Base-by-base conservation (phyloP, 2,888 invertebrate species). In the Campopleginae sp. region DNA sequence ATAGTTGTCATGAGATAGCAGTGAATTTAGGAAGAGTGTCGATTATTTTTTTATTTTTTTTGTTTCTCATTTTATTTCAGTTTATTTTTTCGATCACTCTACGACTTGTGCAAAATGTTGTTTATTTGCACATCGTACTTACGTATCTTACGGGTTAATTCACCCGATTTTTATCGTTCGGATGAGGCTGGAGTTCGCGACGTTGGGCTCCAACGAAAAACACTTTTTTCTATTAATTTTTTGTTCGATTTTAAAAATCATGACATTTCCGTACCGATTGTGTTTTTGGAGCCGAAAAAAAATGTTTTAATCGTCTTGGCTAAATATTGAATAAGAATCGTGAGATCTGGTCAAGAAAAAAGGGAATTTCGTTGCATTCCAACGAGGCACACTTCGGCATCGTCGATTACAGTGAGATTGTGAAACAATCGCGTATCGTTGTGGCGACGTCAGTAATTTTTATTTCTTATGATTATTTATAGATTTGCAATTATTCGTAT, bases 1-100 rank as follows among this genome's bases (percentile, higher is more conserved):
- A 89, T 89, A 89, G 86, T 90, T 91, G 89, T 90, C 90, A 90
- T 90, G 90, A 85, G 86, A 87, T 86, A 91, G 91, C 91, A 91
- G 88, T 91, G 91, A 90, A 90, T 91, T 91, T 91, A 87, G 86
- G 86, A 72, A 61, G 80, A 68, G 66, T 80, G 86, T 84, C 85
- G 61, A 68, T 78, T 58, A 19, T 58, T 51, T 23, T 46, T 63
- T 51, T 23, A 38, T 63, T 54, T 61, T 65, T 63, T 80, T 44
- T 38, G n/a, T 44, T 75, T 6, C 65, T 10, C 38, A 7, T 38
- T 78, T 70, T 23, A 2, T 27, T 54, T 31, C 8, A 23, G 54
- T 48, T 61, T 44, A 12, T 23, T 23, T 8, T 38, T 65, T 17
- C 48, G n/a, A 33, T 33, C 19, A 33, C n/a, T 48, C 51, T 10